These are phyloP conservation scores for Megaleporinus macrocephalus DNA, from an alignment of 2,113 vertebrate genomes.

Conservation along the genomic window DNA sequence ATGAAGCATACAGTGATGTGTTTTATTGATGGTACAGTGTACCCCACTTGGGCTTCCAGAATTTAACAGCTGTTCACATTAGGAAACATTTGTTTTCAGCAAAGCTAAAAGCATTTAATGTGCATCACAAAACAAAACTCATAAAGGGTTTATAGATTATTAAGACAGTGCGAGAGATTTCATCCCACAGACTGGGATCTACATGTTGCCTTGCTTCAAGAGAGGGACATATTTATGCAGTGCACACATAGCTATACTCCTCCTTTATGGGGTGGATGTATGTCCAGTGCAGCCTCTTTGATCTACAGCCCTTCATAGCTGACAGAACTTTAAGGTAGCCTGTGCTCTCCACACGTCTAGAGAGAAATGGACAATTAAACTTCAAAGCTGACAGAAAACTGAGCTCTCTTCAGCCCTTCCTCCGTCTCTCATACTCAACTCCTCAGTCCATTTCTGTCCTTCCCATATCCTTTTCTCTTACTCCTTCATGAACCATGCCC, in stretches of 20 bases:
- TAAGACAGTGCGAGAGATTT: neutral
- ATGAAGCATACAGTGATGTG: neutral
- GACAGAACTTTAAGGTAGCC: slow-evolving; percentile 33
- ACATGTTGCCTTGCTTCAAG: neutral
- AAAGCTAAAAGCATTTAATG: neutral
- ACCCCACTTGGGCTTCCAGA: no score
- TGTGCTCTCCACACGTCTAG: slow-evolving; percentile 14
- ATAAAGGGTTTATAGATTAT: neutral
- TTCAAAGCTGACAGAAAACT: slow-evolving; percentile 50
- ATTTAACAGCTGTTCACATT: neutral
- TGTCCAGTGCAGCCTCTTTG: slow-evolving; percentile 43
- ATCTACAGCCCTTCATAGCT: slow-evolving; percentile 38
- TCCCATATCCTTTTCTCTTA: neutral
- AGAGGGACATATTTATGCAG: neutral
- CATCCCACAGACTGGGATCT: neutral
- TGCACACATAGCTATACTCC: slow-evolving; percentile 6
- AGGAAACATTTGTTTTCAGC: neutral
- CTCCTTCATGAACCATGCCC: neutral
- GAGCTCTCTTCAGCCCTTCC: slow-evolving; percentile 13
- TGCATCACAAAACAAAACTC: neutral
- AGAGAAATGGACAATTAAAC: slow-evolving; percentile 47
- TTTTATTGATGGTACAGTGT: no score
- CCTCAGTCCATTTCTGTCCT: neutral
- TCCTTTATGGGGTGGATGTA: slow-evolving; percentile 7
- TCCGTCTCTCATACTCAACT: neutral